Evolutionary conservation across 2,113 vertebrate species (phyloP), one percentile per base, ranked within the genome.

Genomic region (Phrynosoma platyrhinos): DNA sequence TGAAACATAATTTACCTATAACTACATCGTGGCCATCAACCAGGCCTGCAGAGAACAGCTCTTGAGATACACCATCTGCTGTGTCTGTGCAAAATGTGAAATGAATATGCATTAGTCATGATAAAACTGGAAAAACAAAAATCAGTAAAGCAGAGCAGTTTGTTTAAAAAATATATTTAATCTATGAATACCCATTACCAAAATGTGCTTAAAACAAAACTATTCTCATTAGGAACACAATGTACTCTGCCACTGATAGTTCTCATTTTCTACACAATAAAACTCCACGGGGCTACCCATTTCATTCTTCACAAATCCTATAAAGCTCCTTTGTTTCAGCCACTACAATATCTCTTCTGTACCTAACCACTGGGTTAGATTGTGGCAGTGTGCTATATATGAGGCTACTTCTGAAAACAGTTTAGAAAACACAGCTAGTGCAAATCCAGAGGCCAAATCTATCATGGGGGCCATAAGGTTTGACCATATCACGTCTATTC

Each of bases 21-120:
- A 98, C 97, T 95, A 99, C 98, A 96, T 99, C 99, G 47, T 97
- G 98, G 82, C 98, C 98, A 86, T 98, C 98, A 95, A 99, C 99
- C 88, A 99, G 97, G 94, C 99, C 98, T 86, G 99, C 99, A 71
- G 99, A 99, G 97, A 98, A 98, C 92, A 99, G 97, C 94, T 99
- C 99, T 97, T 99, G 99, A 96, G 99, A 99, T 95, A 99, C 99
- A 5, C 99, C 99, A 91, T 99, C 98, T 94, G 99, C 98, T 18
- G 99, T 99, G 95, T 99, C 98, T 99, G 96, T 94, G 85, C 95
- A 95, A 96, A 88, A 96, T 90, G 92, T 91, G 90, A 96, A 97
- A 96, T 87, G 88, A 96, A 55, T 87, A 95, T 81, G 85, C 85
- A 91, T 97, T 88, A 97, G 95, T 94, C 87, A 88, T 81, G 91